Evolutionary conservation across 2,797 vertebrate genomes (phyloP), one percentile per base, ranked within the genome.

Genomic region (Sitta carolinensis): DNA sequence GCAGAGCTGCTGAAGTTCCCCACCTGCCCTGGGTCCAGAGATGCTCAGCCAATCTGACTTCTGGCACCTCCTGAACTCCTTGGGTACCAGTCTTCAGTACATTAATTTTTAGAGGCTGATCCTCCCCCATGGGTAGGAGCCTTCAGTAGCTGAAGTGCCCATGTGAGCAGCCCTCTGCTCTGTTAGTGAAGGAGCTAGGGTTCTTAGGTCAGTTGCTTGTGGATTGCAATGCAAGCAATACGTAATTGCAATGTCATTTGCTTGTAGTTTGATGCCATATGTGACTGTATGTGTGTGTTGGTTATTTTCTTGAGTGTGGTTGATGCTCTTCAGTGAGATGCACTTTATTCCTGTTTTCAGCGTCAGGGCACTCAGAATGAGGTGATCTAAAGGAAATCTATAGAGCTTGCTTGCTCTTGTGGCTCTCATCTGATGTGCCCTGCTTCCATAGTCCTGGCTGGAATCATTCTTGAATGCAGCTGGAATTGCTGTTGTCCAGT

Each of bases 201-300:
- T 19, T 83, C 22, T 61, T 4, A 0, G 0, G 0, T 58, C 18
- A 27, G 36, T 7, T 69, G 17, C 30, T 61, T 34, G 40, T 67
- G 40, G 48, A 11, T n/a, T 48, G 55, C 42, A 32, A 2, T 50
- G 19, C 2, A n/a, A 63, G 38, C 38, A 42, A 40, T 29, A 14
- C 1, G 1, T 29, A 30, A 52, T 43, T 52, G 26, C 32, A 34
- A 1, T 0, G 0, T 47, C 25, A 36, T 25, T 6, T 68, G 17
- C 51, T 57, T 40, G 30, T 66, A 40, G 55, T 7, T 36, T 9
- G 5, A 6, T 57, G 68, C 38, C 30, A 3, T 67, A 21, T 0
- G 0, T 68, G 45, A 22, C 42, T 1, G 0, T 32, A 6, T 3
- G 4, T 2, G 3, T 30, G 38, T 36, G 9, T 45, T 7, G 25